Evolutionary conservation across 2,888 invertebrate species (phyloP).

Genomic region (Euzophera pinguis): DNA sequence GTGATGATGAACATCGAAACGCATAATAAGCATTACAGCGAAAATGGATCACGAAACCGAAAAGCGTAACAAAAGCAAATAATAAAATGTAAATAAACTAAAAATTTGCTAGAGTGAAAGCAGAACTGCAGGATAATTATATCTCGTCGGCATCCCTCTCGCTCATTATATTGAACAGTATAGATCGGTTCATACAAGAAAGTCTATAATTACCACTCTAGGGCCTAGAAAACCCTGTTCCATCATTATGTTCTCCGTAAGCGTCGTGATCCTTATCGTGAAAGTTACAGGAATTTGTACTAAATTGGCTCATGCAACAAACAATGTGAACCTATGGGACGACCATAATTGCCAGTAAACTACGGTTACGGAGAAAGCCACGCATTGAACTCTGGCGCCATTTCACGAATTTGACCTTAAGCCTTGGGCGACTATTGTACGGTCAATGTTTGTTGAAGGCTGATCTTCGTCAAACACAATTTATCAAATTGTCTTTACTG

Average conservation of each 20-base stretch:
- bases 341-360: slow-evolving; percentile 23
- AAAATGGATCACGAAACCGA: too few relatives aligned
- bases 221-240: background rate
- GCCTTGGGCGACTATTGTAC: slow-evolving; percentile 19
- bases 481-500: background rate
- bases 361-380: slow-evolving; percentile 37
- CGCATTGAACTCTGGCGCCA: slow-evolving; percentile 31
- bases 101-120: background rate
- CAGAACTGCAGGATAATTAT: slow-evolving; percentile 1
- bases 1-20: too few relatives aligned
- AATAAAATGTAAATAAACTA: too few relatives aligned
- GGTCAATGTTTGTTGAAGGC: slow-evolving; percentile 4
- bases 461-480: background rate
- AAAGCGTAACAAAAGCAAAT: too few relatives aligned
- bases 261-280: slow-evolving; percentile 6
- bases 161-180: background rate
- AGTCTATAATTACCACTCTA: slow-evolving; percentile 2
- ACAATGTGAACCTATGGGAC: slow-evolving; percentile 18
- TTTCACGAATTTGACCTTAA: slow-evolving; percentile 44
- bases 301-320: background rate
- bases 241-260: slow-evolving; percentile 2
- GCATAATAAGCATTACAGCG: too few relatives aligned
- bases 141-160: background rate
- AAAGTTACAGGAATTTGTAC: slow-evolving; percentile 7
- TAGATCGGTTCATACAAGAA: background rate